These are phyloP conservation scores for Pandemis cinnamomeana DNA, from an alignment of 2,888 invertebrate genomes.

Conservation along the genomic window DNA sequence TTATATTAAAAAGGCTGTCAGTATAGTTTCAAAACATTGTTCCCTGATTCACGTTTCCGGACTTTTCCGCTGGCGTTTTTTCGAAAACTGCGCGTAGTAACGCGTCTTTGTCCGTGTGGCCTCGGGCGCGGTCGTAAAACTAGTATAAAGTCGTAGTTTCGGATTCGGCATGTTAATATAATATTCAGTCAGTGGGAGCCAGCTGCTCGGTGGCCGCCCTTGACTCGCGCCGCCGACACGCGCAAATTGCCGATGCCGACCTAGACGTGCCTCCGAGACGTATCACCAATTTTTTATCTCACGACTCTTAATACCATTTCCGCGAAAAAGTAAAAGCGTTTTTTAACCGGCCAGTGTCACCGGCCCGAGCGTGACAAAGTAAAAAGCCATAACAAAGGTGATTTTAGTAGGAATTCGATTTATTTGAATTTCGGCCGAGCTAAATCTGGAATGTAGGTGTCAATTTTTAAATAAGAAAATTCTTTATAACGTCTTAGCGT, in stretches of 20 bases:
- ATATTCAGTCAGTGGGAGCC: slow-evolving; percentile 74
- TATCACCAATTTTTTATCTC: slow-evolving; percentile 46
- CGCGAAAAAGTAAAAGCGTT: slow-evolving; percentile 64
- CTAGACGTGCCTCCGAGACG: slow-evolving; percentile 50
- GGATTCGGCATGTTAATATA: slow-evolving; percentile 67
- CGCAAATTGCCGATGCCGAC: slow-evolving; percentile 47
- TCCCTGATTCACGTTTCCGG: slow-evolving; percentile 32
- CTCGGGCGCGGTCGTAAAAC: slow-evolving; percentile 71
- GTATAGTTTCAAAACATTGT: slow-evolving; percentile 50
- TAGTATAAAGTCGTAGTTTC: slow-evolving; percentile 61
- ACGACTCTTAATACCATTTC: slow-evolving; percentile 46
- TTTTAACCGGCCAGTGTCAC: slow-evolving; percentile 42
- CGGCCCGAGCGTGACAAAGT: slow-evolving; percentile 36
- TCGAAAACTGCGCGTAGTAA: slow-evolving; percentile 50
- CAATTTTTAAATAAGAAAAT: not conserved
- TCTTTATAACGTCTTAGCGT: slow-evolving; percentile 4
- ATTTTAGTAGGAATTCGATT: slow-evolving; percentile 44
- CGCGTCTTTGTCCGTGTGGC: slow-evolving; percentile 54
- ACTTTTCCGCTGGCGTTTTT: slow-evolving; percentile 26
- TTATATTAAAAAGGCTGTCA: slow-evolving; percentile 50
- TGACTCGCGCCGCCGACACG: slow-evolving; percentile 63
- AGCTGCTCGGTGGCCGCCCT: slow-evolving; percentile 75
- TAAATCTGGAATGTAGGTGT: slow-evolving; percentile 10
- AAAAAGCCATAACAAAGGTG: slow-evolving; percentile 49
- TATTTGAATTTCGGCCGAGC: slow-evolving; percentile 38